Percentiles rank a stretch among this genome's conserved stretches.
phyloP scores from a whole-genome alignment of 2,113 vertebrate genomes.

The Lophochroa leadbeateri region DNA sequence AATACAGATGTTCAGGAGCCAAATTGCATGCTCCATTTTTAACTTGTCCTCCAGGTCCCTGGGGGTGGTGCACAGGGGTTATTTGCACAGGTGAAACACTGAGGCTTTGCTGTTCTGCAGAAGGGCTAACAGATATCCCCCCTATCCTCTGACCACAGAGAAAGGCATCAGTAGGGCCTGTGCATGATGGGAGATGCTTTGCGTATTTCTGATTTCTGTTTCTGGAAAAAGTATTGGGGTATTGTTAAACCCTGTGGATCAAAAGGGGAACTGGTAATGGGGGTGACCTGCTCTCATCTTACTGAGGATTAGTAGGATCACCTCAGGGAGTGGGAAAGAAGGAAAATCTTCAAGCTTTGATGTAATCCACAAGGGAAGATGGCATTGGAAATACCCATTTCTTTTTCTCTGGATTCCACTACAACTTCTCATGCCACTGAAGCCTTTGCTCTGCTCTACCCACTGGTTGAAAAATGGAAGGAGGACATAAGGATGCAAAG shows the following conservation, averaged over 20 bases:
- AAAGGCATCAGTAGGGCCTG: not conserved
- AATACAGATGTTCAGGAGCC: not conserved
- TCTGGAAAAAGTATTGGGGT: not conserved
- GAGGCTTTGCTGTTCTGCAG: not conserved
- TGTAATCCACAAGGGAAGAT: not conserved
- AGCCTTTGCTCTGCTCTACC: not conserved
- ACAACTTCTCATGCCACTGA: not conserved
- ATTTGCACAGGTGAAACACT: slow-evolving; percentile 32
- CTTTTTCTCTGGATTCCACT: not conserved
- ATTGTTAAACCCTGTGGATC: not conserved
- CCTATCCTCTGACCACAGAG: not conserved
- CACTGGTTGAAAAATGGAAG: not conserved
- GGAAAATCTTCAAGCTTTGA: not conserved
- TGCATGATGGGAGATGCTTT: not conserved
- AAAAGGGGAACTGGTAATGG: not conserved
- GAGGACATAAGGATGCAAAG: not conserved
- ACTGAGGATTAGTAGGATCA: not conserved
- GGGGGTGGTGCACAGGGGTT: not conserved
- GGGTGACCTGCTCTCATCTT: not conserved
- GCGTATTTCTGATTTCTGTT: not conserved
- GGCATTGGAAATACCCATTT: not conserved
- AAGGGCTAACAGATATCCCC: not conserved
- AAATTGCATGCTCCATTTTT: slow-evolving; percentile 20
- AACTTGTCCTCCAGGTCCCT: not conserved
- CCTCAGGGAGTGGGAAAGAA: not conserved